phyloP scores from a whole-genome alignment of 2,113 vertebrate genomes.

The Enhydra lutris region DNA sequence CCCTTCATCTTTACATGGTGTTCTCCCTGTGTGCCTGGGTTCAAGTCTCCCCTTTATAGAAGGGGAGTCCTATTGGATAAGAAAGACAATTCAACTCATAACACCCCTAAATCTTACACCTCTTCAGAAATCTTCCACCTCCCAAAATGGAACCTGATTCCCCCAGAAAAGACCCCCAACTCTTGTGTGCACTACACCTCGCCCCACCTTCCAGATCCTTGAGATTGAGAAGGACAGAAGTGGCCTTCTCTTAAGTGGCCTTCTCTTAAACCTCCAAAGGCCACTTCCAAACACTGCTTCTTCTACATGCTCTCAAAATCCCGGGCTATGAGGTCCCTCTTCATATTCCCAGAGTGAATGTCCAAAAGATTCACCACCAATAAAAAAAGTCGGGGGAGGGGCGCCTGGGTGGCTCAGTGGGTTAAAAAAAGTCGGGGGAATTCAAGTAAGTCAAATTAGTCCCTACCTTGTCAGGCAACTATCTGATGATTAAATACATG shows the following conservation, averaged over 20 bases:
- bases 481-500: background rate
- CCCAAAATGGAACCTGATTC: background rate
- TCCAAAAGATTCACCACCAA: background rate
- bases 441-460: background rate
- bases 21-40: background rate
- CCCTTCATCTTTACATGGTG: background rate
- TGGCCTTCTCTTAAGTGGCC: background rate
- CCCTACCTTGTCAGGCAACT: background rate
- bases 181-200: rapidly evolving
- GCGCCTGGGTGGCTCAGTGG: no score
- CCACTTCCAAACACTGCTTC: background rate
- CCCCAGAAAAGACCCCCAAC: background rate
- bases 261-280: background rate
- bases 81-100: background rate
- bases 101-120: background rate
- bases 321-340: background rate
- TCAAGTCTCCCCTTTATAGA: background rate
- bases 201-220: background rate
- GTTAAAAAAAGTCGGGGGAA: background rate
- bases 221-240: background rate
- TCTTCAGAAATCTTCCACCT: background rate
- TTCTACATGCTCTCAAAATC: background rate
- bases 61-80: background rate
- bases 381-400: background rate
- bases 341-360: background rate